These are phyloP conservation scores for Eulemur macaco DNA, from an alignment of 2,113 vertebrate species.

Conservation along the genomic window DNA sequence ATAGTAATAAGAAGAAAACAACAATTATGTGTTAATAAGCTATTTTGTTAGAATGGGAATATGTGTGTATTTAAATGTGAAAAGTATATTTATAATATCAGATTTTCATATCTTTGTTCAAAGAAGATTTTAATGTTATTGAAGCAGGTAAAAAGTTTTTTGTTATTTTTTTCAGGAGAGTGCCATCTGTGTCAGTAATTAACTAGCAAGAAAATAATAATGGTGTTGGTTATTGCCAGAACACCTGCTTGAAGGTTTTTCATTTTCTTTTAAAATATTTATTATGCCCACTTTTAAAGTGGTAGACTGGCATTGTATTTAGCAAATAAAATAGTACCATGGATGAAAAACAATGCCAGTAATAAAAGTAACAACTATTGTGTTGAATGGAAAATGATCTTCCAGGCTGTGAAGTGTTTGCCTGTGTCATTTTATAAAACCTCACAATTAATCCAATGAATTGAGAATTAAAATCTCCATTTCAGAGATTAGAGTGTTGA, in stretches of 20 bases:
- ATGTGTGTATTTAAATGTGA: not conserved
- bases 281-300: not conserved
- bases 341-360: not conserved
- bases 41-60: not conserved
- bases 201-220: not conserved
- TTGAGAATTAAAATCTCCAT: not conserved
- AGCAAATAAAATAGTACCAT: not conserved
- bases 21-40: not conserved
- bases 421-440: not conserved
- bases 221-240: not conserved
- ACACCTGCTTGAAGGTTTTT: not conserved
- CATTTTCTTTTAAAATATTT: not conserved
- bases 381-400: not conserved
- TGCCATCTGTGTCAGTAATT: not conserved
- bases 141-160: not conserved
- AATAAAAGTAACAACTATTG: not conserved
- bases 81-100: not conserved
- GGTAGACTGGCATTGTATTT: not conserved
- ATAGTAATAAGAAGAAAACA: conserved; percentile 30
- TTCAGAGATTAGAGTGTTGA: not conserved
- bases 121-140: not conserved
- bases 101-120: not conserved
- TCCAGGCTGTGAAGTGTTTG: not conserved
- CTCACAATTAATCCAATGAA: not conserved
- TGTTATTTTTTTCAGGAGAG: not conserved